A percentile compares a stretch with the other conserved stretches of the same genome.
phyloP scores from a whole-genome alignment of 2,888 invertebrate genomes.

The Idaea aversata region DNA sequence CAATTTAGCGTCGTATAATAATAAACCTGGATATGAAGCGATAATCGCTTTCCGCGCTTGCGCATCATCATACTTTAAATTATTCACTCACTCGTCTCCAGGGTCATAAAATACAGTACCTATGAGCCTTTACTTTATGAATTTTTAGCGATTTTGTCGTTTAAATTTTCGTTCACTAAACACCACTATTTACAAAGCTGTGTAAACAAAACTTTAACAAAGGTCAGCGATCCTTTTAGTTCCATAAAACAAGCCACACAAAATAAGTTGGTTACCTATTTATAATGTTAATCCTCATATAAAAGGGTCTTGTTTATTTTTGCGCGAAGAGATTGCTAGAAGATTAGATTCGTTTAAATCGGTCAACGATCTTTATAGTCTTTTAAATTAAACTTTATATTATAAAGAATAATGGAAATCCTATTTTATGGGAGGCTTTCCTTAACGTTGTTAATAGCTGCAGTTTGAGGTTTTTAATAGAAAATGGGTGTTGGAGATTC shows the following conservation, averaged over 20 bases:
- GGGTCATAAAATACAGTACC: neutral
- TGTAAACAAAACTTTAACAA: neutral
- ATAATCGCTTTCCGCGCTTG: no score
- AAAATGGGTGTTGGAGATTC: neutral
- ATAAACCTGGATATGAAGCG: no score
- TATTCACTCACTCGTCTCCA: neutral
- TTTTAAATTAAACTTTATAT: neutral
- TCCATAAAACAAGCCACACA: neutral
- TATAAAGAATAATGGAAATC: conserved; percentile 14
- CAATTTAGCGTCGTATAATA: no score
- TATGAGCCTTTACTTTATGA: neutral
- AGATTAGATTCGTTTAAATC: neutral
- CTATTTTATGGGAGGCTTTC: conserved; percentile 15
- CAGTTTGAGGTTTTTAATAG: neutral
- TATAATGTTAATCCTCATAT: neutral
- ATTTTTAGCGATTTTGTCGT: neutral
- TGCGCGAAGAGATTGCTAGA: neutral
- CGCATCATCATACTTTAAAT: neutral
- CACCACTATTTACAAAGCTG: neutral
- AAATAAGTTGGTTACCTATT: neutral
- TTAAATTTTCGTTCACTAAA: neutral
- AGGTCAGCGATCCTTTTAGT: neutral
- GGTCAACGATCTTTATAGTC: neutral
- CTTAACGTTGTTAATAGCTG: conserved; percentile 8
- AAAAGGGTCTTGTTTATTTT: neutral